Evolutionary conservation across 1,140 invertebrate species (phyloP), one percentile per base, ranked within the genome.

Genomic region (Sinonovacula constricta): DNA sequence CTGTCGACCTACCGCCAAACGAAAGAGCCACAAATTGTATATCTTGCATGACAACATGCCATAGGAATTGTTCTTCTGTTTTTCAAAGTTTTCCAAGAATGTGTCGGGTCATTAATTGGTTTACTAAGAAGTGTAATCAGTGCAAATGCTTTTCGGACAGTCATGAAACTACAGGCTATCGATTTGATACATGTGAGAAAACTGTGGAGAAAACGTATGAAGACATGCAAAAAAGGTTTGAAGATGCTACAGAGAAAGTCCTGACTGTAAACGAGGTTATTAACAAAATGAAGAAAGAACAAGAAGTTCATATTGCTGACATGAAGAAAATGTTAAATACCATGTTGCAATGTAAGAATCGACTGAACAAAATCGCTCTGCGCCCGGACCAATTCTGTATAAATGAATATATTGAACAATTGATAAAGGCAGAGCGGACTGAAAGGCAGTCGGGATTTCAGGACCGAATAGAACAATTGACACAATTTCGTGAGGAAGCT

Each of bases 11-110:
- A 22, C 60, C 60, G 5, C 60, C 24, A 14, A 31, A 31, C 34
- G 26, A 63, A 63, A 24, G 12, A 14, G 30, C 22, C 30, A 63
- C 60, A 4, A 63, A 63, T 63, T 63, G 60, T 28, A 28, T 28
- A 12, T 31, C 28, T 33, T 63, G 60, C 28, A 15, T 30, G 28
- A 14, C 15, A 14, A 63, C 60, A 4, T 63, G 60, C 60, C 18
- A 63, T 22, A 12, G 34, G 14, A 24, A 24, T 12, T 63, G 60
- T 31, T 15, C 5, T 31, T 12, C 14, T 31, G 5, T 10, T 12
- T 12, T 30, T 63, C 26, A 63, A 24, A 31, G 5, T 22, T 4
- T 12, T 24, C 18, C 18, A 22, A 57, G 10, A 22, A 12, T 12
- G 7, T 22, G 54, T 57, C 10, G 10, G 54, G 22, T 26, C 28